Evolutionary conservation across 2,888 invertebrate genomes (phyloP).

Genomic region (Rugalucina vietnamica): DNA sequence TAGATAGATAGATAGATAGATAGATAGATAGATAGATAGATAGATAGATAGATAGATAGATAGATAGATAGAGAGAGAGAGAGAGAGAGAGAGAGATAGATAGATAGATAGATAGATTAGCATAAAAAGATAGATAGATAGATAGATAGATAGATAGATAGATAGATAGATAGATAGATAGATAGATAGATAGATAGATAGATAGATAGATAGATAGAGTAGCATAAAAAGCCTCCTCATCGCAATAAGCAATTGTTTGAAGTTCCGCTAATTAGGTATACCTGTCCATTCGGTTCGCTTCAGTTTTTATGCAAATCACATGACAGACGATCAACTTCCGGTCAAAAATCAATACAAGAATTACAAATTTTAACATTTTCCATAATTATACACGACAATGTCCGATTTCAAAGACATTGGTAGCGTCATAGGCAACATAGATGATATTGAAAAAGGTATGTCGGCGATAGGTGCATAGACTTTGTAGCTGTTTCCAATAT

Average conservation of each 20-base stretch:
- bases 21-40: constrained; percentile 14
- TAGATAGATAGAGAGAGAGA: background rate
- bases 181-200: background rate
- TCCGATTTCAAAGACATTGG: constrained; percentile 62
- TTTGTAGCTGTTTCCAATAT: too few relatives aligned
- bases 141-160: background rate
- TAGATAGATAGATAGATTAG: background rate
- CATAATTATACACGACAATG: constrained; percentile 34
- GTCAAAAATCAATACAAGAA: constrained; percentile 37
- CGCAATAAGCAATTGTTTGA: too few relatives aligned
- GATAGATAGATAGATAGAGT: background rate
- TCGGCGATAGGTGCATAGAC: too few relatives aligned
- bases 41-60: constrained; percentile 14
- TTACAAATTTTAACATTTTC: background rate
- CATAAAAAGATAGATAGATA: background rate
- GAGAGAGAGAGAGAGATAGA: background rate
- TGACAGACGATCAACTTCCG: constrained; percentile 60
- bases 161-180: background rate
- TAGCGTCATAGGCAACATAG: constrained; percentile 73
- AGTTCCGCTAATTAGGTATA: too few relatives aligned
- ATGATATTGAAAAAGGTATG: constrained; percentile 75
- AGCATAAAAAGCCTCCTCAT: too few relatives aligned
- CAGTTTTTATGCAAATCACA: too few relatives aligned
- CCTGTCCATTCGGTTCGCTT: too few relatives aligned
- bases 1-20: constrained; percentile 14